Base-by-base conservation (phyloP, 2,888 invertebrate species). In the Neelides folsomi region DNA sequence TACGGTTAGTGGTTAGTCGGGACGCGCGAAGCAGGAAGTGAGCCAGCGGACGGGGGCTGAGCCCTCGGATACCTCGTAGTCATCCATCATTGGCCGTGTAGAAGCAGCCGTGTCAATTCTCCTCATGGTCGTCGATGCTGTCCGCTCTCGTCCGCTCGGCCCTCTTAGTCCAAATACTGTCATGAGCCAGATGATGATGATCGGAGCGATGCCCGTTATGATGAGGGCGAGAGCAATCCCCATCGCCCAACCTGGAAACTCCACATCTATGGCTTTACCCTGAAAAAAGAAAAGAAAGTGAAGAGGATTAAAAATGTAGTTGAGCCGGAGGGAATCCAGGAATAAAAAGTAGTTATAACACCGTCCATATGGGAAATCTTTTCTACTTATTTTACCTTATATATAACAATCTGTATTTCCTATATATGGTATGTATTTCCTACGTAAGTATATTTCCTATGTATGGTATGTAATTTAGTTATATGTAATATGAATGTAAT, bases 21-120 rank as follows among this genome's bases (percentile, higher is more conserved):
- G 27, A 7, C 27, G 27, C 3, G 27, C 27, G 27, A 27, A 27
- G 27, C 27, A 27, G 27, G 27, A 27, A 27, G 27, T 27, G 27
- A 27, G 27, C 27, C 27, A 27, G 27, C 27, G 27, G 27, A 27
- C 27, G 27, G 27, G 27, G 7, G 27, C 27, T 27, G 27, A 27
- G 27, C 27, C 27, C 27, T 27, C 27, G 27, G 27, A 27, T 27
- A 88, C 88, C 71, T 89, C 89, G 66, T 87, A 86, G 66, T 88
- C 88, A 59, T 83, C 86, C 76, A 92, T 88, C 90, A 92, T 92
- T 72, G 89, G 89, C 71, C 89, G 88, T 20, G 90, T 92, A 18
- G 89, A 89, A 10, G 88, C 87, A 0, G 90, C 90, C 34, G 90
- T 89, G 70, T 90, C 90, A 66, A 90, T 88, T 65, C 90, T 79